Evolutionary conservation across 2,797 vertebrate species (phyloP).

Genomic region (Sebastes minor): DNA sequence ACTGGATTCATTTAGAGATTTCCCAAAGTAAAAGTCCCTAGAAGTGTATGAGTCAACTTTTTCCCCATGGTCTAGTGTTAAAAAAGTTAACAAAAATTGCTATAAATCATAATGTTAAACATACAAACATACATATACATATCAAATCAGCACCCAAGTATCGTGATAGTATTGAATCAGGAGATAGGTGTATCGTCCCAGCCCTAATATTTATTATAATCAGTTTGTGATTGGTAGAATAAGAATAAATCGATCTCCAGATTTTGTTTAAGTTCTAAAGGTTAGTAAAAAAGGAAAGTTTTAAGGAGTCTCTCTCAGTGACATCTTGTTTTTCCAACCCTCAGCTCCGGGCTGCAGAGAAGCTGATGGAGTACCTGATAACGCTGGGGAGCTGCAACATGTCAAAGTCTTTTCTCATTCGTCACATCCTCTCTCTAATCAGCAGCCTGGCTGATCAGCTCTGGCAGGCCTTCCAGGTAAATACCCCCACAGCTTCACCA

Average conservation of each 20-base stretch:
- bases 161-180: no score
- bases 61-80: no score
- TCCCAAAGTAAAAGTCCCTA: no score
- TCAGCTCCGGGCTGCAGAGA: constrained; percentile 29
- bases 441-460: constrained; percentile 82
- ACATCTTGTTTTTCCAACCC: neutral
- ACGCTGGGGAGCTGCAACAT: constrained; percentile 82
- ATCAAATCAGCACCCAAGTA: no score
- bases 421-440: constrained; percentile 83
- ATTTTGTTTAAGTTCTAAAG: neutral
- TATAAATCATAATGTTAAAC: no score
- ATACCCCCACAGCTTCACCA: neutral
- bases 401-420: constrained; percentile 80
- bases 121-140: no score
- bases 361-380: constrained; percentile 76
- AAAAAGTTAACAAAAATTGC: no score
- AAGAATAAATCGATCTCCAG: neutral
- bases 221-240: neutral
- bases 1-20: no score
- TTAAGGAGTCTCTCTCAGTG: neutral
- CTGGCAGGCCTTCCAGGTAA: constrained; percentile 83
- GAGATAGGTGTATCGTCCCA: no score
- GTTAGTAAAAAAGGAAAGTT: neutral
- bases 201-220: no score
- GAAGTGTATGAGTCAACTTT: no score